Evolutionary conservation across 2,888 invertebrate genomes (phyloP).

Genomic region (Archips xylosteana): DNA sequence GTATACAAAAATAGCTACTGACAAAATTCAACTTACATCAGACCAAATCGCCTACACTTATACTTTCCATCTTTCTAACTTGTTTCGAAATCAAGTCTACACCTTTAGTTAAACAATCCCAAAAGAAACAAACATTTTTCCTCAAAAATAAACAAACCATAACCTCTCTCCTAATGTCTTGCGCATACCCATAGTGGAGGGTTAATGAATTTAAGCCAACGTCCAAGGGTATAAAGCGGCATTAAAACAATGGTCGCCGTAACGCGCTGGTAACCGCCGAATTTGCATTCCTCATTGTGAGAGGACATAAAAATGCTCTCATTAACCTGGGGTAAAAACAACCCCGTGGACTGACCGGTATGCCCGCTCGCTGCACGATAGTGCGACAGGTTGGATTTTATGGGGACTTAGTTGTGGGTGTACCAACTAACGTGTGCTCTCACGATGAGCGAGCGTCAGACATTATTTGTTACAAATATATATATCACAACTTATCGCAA

Average conservation of each 20-base stretch:
- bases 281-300: slow-evolving; percentile 85
- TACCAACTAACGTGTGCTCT: no score
- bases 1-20: background rate
- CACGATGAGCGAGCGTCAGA: no score
- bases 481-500: no score
- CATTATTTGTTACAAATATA: no score
- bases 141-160: slow-evolving; percentile 37
- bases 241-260: slow-evolving; percentile 79
- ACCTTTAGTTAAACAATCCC: background rate
- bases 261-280: slow-evolving; percentile 75
- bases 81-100: background rate
- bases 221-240: slow-evolving; percentile 69
- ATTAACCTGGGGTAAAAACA: slow-evolving; percentile 80
- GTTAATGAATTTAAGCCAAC: slow-evolving; percentile 77
- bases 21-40: background rate
- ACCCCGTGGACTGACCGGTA: slow-evolving; percentile 56
- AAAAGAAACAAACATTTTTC: slow-evolving; percentile 18
- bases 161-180: slow-evolving; percentile 40
- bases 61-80: background rate
- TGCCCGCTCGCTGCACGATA: slow-evolving; percentile 37
- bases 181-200: slow-evolving; percentile 52
- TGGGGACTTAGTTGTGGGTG: no score
- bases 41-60: background rate
- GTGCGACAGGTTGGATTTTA: slow-evolving; percentile 44
- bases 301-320: slow-evolving; percentile 83